phyloP scores from a whole-genome alignment of 2,797 vertebrate genomes.

The Scarus forsteni region DNA sequence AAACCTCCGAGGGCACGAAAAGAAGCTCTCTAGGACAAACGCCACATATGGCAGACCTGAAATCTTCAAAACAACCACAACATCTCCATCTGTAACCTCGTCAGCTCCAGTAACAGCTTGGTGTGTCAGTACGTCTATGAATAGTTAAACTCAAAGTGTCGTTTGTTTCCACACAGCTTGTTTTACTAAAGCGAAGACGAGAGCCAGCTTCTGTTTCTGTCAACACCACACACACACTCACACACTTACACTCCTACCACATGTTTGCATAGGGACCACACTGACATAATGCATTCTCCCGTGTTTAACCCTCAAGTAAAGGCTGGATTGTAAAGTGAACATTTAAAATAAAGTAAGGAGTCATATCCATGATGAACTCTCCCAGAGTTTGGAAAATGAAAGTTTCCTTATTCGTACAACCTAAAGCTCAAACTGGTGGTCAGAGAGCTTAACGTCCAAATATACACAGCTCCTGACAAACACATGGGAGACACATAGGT shows the following conservation, averaged over 20 bases:
- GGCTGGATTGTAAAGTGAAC: neutral
- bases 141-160: slow-evolving; percentile 26
- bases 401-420: neutral
- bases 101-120: neutral
- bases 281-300: neutral
- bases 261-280: neutral
- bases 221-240: slow-evolving; percentile 12
- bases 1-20: too few relatives aligned
- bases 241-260: slow-evolving; percentile 13
- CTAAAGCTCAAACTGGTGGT: neutral
- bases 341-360: neutral
- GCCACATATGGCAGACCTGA: too few relatives aligned
- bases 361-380: too few relatives aligned
- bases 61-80: too few relatives aligned
- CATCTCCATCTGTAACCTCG: too few relatives aligned
- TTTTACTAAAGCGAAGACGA: slow-evolving; percentile 24
- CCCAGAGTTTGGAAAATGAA: neutral
- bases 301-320: neutral
- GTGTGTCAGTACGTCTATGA: neutral
- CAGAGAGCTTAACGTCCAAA: neutral
- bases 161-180: slow-evolving; percentile 9
- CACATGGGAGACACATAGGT: slow-evolving; percentile 7
- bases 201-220: slow-evolving; percentile 28
- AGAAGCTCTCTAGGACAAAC: too few relatives aligned
- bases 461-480: neutral